These are phyloP conservation scores for Daphoenositta chrysoptera DNA, from an alignment of 2,113 vertebrate genomes.

Conservation along the genomic window DNA sequence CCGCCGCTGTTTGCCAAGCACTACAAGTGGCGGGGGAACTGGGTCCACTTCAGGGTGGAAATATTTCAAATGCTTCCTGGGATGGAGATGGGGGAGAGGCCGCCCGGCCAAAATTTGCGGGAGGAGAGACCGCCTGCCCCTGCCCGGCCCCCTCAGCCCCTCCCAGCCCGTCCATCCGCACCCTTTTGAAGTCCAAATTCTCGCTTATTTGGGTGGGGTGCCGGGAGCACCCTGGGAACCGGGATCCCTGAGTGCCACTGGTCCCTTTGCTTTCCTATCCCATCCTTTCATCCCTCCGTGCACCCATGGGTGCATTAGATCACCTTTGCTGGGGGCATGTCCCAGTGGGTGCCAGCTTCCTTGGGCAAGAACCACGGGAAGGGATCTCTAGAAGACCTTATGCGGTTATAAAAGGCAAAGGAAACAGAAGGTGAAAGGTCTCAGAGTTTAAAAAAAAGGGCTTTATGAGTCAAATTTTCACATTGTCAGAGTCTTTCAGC, in stretches of 20 bases:
- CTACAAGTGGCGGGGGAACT: neutral
- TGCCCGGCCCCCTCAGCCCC: neutral
- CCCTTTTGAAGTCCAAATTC: neutral
- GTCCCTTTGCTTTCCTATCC: neutral
- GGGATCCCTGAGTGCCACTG: neutral
- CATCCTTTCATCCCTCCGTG: neutral
- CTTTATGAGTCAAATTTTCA: neutral
- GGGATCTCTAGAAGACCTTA: neutral
- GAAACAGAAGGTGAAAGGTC: conserved; percentile 19
- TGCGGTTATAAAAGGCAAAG: neutral
- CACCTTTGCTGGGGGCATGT: neutral
- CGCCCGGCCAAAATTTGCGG: neutral
- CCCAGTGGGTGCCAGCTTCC: neutral
- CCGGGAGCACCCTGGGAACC: neutral
- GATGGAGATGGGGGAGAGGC: neutral
- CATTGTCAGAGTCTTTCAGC: neutral
- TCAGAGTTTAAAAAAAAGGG: neutral
- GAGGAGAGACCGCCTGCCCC: neutral
- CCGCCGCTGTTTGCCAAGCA: conserved; percentile 37
- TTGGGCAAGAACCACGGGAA: neutral
- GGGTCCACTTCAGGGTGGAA: conserved; percentile 13
- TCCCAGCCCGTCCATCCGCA: neutral
- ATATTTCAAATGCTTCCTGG: conserved; percentile 27
- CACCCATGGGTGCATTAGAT: too few species aligned
- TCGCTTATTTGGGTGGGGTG: neutral